A percentile compares a stretch with the other conserved stretches of the same genome.
Conservation (phyloP, 2,113 vertebrate genomes). For the Platysternon megacephalum region DNA sequence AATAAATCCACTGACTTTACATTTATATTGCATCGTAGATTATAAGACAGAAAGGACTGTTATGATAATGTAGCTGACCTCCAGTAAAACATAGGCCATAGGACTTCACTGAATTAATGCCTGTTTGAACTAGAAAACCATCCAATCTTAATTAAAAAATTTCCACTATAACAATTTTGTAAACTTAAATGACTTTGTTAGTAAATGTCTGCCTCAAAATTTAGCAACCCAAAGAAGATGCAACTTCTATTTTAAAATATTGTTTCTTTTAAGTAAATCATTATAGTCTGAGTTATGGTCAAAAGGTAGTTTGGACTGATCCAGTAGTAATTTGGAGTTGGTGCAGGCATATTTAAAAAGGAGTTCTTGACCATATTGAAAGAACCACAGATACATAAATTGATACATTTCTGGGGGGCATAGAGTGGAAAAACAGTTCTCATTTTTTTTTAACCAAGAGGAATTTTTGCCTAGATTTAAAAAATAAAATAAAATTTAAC, state of each 20-base stretch:
- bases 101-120: not conserved
- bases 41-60: not conserved
- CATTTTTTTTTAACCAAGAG: not conserved
- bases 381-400: not conserved
- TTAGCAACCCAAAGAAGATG: not conserved
- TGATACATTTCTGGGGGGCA: not conserved
- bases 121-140: not conserved
- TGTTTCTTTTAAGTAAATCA: not conserved
- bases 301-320: not conserved
- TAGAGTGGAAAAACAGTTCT: not conserved
- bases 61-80: not conserved
- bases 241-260: not conserved
- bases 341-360: not conserved
- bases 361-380: not conserved
- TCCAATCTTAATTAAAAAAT: not conserved
- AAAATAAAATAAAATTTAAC: not conserved
- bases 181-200: not conserved
- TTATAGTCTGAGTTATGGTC: not conserved
- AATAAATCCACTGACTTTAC: not conserved
- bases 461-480: not conserved
- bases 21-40: not conserved
- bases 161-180: not conserved
- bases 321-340: not conserved
- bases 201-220: not conserved
- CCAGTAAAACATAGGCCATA: not conserved